Conservation (phyloP, 2,113 vertebrate genomes). For the Eulemur rufifrons region DNA sequence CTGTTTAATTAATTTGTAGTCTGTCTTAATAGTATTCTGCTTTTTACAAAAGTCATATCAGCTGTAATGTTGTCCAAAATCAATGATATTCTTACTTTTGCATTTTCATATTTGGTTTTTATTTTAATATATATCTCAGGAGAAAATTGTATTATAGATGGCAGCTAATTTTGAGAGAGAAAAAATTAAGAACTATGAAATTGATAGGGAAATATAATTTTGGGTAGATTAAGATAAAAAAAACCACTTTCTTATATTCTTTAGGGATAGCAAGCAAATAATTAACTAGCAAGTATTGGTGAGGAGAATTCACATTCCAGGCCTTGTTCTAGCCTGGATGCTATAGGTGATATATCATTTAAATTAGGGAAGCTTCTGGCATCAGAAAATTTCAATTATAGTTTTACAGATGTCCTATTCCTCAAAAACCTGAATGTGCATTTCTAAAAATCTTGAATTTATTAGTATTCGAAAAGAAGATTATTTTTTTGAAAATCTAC, state of each 20-base stretch:
- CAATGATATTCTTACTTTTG: neutral
- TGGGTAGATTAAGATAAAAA: neutral
- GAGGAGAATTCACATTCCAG: neutral
- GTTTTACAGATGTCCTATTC: neutral
- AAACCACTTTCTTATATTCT: neutral
- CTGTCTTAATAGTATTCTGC: neutral
- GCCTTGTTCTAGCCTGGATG: fast-evolving
- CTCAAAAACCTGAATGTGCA: neutral
- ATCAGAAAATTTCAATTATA: neutral
- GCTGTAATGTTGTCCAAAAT: neutral
- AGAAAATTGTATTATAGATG: neutral
- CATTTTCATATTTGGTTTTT: neutral
- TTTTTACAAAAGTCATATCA: neutral
- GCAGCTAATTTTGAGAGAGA: neutral
- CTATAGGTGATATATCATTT: neutral
- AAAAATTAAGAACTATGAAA: neutral
- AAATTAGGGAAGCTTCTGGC: neutral
- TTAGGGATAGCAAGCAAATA: neutral
- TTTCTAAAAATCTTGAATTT: neutral
- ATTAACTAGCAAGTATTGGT: neutral
- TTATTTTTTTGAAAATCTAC: constrained; percentile 9
- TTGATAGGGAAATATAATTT: neutral
- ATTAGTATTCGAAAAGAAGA: neutral
- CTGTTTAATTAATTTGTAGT: neutral
- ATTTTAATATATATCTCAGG: neutral